phyloP scores from a whole-genome alignment of 37 sponge, comb jelly and placozoan species.

The Cladorhizidae sp. region DNA sequence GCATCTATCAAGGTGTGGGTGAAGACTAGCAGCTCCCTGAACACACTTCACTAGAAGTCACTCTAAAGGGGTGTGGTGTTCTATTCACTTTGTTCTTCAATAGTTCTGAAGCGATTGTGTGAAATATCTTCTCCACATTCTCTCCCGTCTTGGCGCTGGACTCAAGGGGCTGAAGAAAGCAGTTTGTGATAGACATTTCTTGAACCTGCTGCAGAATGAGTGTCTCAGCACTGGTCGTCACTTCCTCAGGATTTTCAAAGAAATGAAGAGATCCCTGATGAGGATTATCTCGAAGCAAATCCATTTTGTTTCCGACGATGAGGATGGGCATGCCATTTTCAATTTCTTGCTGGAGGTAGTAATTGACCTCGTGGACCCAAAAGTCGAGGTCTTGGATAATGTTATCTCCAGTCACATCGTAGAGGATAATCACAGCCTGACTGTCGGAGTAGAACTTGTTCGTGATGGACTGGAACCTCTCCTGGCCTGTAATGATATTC shows the following conservation, averaged over 20 bases:
- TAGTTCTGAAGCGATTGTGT: constrained; percentile 17
- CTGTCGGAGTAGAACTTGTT: constrained; percentile 48
- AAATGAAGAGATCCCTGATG: not conserved
- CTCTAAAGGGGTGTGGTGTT: no score
- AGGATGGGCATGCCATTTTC: constrained; percentile 46
- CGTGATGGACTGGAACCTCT: constrained; percentile 59
- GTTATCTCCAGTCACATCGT: constrained; percentile 36
- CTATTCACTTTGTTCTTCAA: not conserved
- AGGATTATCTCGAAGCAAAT: constrained; percentile 3
- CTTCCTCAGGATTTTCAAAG: not conserved
- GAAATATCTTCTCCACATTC: constrained; percentile 40
- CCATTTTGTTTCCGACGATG: constrained; percentile 64
- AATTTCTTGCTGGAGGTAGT: constrained; percentile 44
- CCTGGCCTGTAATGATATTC: constrained; percentile 48
- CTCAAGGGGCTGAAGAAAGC: constrained; percentile 39
- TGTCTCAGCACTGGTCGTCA: not conserved
- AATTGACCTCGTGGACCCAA: constrained; percentile 48
- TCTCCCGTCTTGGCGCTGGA: constrained; percentile 68
- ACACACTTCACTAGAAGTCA: no score
- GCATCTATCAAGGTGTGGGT: no score
- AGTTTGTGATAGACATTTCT: constrained; percentile 24
- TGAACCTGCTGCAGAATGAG: constrained; percentile 25
- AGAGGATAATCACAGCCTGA: constrained; percentile 56
- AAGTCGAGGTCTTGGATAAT: constrained; percentile 29
- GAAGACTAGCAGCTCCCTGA: no score